Percentiles rank a stretch among this genome's conserved stretches.
These are phyloP conservation scores for Caenorhabditis latens DNA, from an alignment of 1,140 invertebrate genomes.

Conservation along the genomic window DNA sequence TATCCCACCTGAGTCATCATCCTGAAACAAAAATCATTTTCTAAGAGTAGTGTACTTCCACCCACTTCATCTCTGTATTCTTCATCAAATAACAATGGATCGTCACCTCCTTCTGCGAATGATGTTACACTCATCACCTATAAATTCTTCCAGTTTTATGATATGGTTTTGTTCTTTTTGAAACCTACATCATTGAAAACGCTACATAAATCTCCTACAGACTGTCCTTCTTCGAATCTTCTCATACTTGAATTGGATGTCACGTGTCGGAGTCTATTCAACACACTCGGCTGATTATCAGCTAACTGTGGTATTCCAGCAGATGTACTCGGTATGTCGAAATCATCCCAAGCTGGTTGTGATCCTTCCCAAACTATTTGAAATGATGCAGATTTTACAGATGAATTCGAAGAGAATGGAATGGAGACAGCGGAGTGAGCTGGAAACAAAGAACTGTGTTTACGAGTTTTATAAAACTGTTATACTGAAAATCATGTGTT, in stretches of 20 bases:
- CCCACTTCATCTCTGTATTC: slow-evolving; percentile 5
- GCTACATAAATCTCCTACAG: slow-evolving; percentile 57
- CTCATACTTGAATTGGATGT: slow-evolving; percentile 10
- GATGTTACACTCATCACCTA: slow-evolving; percentile 32
- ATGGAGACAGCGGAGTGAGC: neutral
- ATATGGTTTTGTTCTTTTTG: neutral
- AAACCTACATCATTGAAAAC: slow-evolving; percentile 60
- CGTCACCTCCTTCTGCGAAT: slow-evolving; percentile 26
- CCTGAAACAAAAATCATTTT: neutral
- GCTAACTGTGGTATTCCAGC: neutral
- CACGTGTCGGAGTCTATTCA: slow-evolving; percentile 11
- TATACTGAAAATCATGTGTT: no score
- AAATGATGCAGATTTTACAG: slow-evolving; percentile 56
- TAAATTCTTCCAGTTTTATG: neutral
- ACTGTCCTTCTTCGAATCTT: slow-evolving; percentile 43
- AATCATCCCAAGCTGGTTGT: slow-evolving; percentile 48
- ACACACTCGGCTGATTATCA: neutral
- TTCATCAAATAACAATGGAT: slow-evolving; percentile 28
- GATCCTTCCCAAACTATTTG: slow-evolving; percentile 59
- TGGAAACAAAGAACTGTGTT: neutral
- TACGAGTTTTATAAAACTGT: neutral
- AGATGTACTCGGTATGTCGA: slow-evolving; percentile 16
- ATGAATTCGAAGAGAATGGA: slow-evolving; percentile 43
- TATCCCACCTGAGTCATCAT: neutral
- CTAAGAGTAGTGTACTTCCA: no score